These are phyloP conservation scores for Platysternon megacephalum DNA, from an alignment of 2,113 vertebrate genomes.

Conservation along the genomic window DNA sequence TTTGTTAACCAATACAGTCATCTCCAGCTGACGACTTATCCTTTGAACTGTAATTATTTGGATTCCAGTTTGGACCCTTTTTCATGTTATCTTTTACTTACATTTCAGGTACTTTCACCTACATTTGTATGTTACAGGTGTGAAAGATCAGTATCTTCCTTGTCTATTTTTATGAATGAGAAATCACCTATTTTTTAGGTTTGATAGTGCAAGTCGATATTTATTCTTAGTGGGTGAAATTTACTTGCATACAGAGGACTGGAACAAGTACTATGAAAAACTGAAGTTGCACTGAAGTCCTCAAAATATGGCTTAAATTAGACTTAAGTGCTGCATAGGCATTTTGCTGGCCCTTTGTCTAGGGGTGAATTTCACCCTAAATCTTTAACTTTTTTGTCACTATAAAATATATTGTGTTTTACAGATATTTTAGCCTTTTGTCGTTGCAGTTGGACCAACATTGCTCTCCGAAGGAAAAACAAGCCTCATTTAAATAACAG, in stretches of 20 bases:
- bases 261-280: background rate
- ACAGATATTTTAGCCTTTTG: background rate
- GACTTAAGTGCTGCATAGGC: background rate
- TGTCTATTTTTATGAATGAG: no score
- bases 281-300: background rate
- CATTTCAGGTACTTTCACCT: background rate
- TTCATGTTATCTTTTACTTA: no score
- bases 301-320: background rate
- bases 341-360: background rate
- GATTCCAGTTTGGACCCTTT: no score
- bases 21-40: no score
- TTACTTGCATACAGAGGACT: background rate
- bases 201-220: background rate
- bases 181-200: background rate
- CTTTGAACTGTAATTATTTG: no score
- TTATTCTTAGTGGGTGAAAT: background rate
- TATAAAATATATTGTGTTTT: background rate
- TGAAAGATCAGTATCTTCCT: no score
- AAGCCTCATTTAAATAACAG: background rate
- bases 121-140: background rate
- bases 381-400: background rate
- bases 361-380: background rate
- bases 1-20: no score
- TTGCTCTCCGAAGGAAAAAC: background rate
- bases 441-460: background rate